Percentiles rank a stretch among this genome's conserved stretches.
Conservation (phyloP, 2,113 vertebrate genomes). For the Smithornis capensis region DNA sequence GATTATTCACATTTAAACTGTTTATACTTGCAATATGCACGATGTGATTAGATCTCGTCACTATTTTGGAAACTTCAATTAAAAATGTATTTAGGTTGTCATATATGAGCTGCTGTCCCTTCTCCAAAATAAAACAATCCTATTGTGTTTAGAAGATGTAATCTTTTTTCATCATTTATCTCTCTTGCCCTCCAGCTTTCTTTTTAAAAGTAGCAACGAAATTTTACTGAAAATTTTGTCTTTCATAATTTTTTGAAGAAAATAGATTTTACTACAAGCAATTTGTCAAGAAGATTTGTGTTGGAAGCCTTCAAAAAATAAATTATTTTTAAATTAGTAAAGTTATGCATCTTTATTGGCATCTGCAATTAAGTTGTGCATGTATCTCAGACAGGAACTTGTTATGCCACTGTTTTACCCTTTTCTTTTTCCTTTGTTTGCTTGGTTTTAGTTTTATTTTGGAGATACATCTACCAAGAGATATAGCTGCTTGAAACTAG, state of each 20-base stretch:
- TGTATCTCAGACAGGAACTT: background rate
- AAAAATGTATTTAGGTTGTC: background rate
- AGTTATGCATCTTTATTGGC: fast-evolving
- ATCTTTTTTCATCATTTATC: background rate
- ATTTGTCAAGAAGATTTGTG: background rate
- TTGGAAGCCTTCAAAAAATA: background rate
- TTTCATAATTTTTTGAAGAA: background rate
- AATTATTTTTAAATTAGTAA: background rate
- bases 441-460: background rate
- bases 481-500: background rate
- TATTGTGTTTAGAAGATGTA: background rate
- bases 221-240: fast-evolving
- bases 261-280: background rate
- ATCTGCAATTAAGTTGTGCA: background rate
- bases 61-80: background rate
- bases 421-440: background rate
- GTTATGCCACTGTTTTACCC: fast-evolving
- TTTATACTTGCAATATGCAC: background rate
- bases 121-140: background rate
- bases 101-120: background rate
- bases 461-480: background rate
- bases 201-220: background rate
- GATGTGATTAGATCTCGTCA: background rate
- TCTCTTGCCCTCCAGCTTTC: background rate
- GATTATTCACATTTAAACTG: background rate